Evolutionary conservation across 2,888 invertebrate genomes (phyloP), one percentile per base, ranked within the genome.

Genomic region (Phortica magna): DNA sequence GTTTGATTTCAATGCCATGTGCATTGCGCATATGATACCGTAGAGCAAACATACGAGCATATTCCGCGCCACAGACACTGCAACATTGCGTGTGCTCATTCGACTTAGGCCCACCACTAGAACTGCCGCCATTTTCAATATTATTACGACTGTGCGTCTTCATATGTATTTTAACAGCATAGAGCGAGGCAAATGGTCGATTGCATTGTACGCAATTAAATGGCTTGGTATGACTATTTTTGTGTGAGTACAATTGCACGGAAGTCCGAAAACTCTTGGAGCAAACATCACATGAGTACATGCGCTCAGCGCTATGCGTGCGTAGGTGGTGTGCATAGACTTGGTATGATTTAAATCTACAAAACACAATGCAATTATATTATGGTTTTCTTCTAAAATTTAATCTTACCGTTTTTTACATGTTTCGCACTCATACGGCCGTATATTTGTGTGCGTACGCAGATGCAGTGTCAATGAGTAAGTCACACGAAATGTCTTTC

Each of bases 241-340:
- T 96, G 83, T 96, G 96, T 0, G 96, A 96, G 1, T 95, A 95
- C 0, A 96, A 92, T 84, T 96, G 96, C 0, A 96, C 96, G 0
- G 95, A 94, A 0, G 96, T 96, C 87, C 96, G 96, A 91, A 96
- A 96, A 0, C 95, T 94, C 87, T 96, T 96, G 0, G 95, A 95
- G 80, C 96, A 96, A 87, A 92, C 95, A 0, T 95, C 94, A 84
- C 96, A 96, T 81, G 94, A 94, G 90, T 96, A 96, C 7, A 94
- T 94, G 14, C 96, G 94, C n/a, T 94, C 95, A 6, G 95, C 94
- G 0, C 95, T 95, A 85, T 96, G 96, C 0, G 95, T 96, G 65
- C 95, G 91, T 73, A 96, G 87, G 83, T 96, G 96, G 84, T 96
- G 96, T 83, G 95, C 95, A 92, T 95, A 96, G 0, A 95, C 96